These are phyloP conservation scores for Oncorhynchus nerka DNA, from an alignment of 2,113 vertebrate species.

Conservation along the genomic window DNA sequence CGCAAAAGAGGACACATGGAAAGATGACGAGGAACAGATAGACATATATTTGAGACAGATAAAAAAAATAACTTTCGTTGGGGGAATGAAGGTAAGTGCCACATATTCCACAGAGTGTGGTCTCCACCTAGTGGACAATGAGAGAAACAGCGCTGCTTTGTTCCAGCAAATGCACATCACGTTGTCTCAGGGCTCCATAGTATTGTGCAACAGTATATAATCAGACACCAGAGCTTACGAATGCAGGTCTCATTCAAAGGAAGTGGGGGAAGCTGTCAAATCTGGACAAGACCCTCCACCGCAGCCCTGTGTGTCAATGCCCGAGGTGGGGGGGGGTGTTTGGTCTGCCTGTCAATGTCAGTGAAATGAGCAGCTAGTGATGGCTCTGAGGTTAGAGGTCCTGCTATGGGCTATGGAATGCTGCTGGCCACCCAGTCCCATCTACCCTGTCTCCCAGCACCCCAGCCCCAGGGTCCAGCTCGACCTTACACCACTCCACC, in stretches of 20 bases:
- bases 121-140: slow-evolving; percentile 79
- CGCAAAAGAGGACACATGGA: not conserved
- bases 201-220: not conserved
- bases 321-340: not conserved
- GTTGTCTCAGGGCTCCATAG: not conserved
- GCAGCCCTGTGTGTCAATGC: not conserved
- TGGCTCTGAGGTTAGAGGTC: not conserved
- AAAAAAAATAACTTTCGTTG: not conserved
- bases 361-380: slow-evolving; percentile 29
- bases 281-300: not conserved
- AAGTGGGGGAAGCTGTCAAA: slow-evolving; percentile 2
- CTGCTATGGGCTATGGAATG: not conserved
- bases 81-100: not conserved
- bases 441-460: not conserved
- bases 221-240: not conserved
- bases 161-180: not conserved
- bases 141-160: not conserved
- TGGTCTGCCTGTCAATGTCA: slow-evolving; percentile 8
- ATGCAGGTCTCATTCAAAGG: not conserved
- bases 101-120: slow-evolving; percentile 57
- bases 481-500: not conserved
- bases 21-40: not conserved
- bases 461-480: not conserved
- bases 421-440: not conserved
- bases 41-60: not conserved